These are phyloP conservation scores for Diplazon laetatorius DNA, from an alignment of 2,888 invertebrate species.

Conservation along the genomic window DNA sequence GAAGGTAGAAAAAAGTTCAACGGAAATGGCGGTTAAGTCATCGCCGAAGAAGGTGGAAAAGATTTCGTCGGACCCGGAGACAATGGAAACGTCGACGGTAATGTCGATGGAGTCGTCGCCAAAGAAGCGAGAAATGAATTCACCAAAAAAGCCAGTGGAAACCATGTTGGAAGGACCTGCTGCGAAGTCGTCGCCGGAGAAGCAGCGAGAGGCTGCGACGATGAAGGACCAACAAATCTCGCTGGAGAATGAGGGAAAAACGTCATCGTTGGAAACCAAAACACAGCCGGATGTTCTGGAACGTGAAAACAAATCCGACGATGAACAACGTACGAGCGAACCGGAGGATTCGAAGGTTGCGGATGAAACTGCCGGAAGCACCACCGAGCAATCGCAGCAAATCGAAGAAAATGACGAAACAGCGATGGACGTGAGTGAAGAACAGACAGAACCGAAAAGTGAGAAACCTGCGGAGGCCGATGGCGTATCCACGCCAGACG, in stretches of 20 bases:
- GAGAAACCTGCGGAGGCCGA: constrained; percentile 10
- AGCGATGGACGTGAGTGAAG: constrained; percentile 11
- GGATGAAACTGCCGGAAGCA: constrained; percentile 11
- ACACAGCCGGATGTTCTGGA: constrained; percentile 15
- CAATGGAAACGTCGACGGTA: constrained; percentile 16
- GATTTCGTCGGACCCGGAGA: constrained; percentile 33
- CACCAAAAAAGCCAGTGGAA: too few species aligned
- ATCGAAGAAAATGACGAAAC: constrained; percentile 1
- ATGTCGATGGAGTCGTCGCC: too few species aligned
- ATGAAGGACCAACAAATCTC: constrained; percentile 49
- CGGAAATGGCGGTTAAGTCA: background rate
- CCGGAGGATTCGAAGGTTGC: constrained; percentile 14
- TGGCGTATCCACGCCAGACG: background rate
- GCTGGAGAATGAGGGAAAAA: constrained; percentile 28
- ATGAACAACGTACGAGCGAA: background rate
- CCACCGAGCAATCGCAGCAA: background rate
- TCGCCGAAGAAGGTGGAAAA: constrained; percentile 44
- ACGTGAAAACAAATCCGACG: too few species aligned
- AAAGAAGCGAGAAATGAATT: too few species aligned
- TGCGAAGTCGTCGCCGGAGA: background rate
- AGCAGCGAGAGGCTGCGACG: background rate
- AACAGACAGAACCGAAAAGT: constrained; percentile 20
- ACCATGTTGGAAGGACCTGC: too few species aligned
- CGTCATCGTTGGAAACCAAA: constrained; percentile 46
- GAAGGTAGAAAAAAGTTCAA: background rate